Evolutionary conservation across 1,140 invertebrate species (phyloP), one percentile per base, ranked within the genome.

Genomic region (Cotesia glomerata): DNA sequence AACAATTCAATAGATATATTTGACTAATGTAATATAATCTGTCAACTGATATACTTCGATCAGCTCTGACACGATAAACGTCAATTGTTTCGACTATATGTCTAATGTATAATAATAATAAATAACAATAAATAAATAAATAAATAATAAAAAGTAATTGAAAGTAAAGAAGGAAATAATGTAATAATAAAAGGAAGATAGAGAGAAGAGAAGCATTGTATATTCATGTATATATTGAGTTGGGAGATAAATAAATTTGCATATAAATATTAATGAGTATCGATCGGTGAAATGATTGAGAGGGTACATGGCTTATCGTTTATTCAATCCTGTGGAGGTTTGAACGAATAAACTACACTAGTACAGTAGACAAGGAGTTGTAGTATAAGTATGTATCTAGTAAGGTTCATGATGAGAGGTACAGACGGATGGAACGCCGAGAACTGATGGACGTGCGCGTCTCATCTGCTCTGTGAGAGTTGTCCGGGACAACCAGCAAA

Each of bases 401-500:
- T 45, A 45, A 11, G 5, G 11, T 45, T 45, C 39, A 45, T 45
- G 61, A 49, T 45, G 34, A 59, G 36, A 45, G 59, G 62, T 59
- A 75, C 35, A 61, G 62, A 71, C 69, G 58, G 65, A 72, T 65
- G 56, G 56, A 67, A 71, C 36, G 69, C 39, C 36, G 32, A 39
- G 13, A 51, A 56, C 52, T 75, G 74, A 72, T 72, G 71, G 74
- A 72, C 71, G 71, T 75, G 65, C 72, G 35, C 45, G 56, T 51
- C 74, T 64, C 69, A 68, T 75, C 73, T 74, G 54, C 11, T 72
- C 70, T 72, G 71, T 65, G 58, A 56, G 18, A 36, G 52, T 61
- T 56, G 49, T 51, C 56, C 35, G 69, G 32, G 14, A 39, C 35
- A 52, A 11, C 59, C 35, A 64, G 67, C 76, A 76, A 76, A 79